Evolutionary conservation across 2,797 vertebrate species (phyloP).

Genomic region (Neosilurus hyrtlii): DNA sequence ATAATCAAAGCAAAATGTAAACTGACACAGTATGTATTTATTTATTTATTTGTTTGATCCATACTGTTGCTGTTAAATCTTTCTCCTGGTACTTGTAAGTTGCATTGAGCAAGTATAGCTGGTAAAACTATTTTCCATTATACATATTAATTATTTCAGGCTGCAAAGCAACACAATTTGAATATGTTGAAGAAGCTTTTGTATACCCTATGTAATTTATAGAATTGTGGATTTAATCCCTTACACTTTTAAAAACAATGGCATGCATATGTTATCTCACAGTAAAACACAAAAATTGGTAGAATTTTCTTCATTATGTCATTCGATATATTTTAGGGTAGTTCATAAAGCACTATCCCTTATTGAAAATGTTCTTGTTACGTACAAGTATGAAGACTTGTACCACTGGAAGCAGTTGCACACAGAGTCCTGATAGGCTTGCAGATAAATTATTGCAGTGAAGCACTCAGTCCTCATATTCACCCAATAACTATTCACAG

Average conservation of each 20-base stretch:
- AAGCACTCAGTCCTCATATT: slow-evolving; percentile 38
- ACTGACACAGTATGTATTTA: too few species aligned
- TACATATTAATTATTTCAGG: too few species aligned
- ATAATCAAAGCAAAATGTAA: too few species aligned
- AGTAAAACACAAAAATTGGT: background rate
- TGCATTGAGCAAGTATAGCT: too few species aligned
- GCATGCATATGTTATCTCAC: background rate
- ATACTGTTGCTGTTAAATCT: too few species aligned
- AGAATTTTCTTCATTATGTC: background rate
- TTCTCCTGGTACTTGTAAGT: too few species aligned
- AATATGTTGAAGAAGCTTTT: too few species aligned
- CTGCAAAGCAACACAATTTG: too few species aligned
- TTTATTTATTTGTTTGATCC: too few species aligned
- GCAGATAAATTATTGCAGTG: background rate
- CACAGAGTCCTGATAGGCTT: background rate
- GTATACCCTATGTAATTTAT: background rate
- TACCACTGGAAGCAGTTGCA: background rate
- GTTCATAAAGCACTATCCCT: background rate
- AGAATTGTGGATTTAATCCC: background rate
- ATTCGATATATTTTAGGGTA: background rate
- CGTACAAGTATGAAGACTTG: background rate
- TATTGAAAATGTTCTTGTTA: too few species aligned
- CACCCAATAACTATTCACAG: slow-evolving; percentile 72
- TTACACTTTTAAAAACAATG: background rate
- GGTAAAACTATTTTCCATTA: too few species aligned